Percentiles rank a stretch among this genome's conserved stretches.
These are phyloP conservation scores for Brachionus rotundiformis DNA, from an alignment of 1,140 invertebrate genomes.

Conservation along the genomic window DNA sequence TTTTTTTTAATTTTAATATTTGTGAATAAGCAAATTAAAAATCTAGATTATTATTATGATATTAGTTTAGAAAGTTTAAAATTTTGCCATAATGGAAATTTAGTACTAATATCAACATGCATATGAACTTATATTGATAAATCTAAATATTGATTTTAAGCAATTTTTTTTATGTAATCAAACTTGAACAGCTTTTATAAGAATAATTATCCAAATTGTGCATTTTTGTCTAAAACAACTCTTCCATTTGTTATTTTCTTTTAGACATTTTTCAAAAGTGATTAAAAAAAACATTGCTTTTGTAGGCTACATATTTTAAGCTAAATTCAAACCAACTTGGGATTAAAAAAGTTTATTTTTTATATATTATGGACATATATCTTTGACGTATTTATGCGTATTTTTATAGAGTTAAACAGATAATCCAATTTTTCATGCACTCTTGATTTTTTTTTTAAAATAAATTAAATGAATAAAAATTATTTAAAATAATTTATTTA, in stretches of 20 bases:
- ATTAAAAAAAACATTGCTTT: background rate
- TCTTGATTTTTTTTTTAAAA: background rate
- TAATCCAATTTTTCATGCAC: background rate
- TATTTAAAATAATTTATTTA: background rate
- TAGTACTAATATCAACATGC: background rate
- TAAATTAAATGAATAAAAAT: constrained; percentile 1
- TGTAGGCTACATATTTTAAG: background rate
- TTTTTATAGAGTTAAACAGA: background rate
- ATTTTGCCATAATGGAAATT: background rate
- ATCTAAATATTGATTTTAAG: background rate
- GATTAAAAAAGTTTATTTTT: background rate
- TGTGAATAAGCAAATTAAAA: constrained; percentile 41
- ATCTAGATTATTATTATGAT: background rate
- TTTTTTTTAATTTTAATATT: constrained; percentile 17
- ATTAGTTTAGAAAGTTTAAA: background rate
- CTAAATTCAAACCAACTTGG: background rate
- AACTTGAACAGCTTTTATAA: background rate
- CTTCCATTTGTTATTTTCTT: constrained; percentile 28
- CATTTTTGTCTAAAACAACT: background rate
- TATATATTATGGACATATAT: background rate
- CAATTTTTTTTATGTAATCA: background rate
- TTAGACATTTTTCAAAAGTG: background rate
- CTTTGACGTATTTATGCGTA: constrained; percentile 2
- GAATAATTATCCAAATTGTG: background rate
- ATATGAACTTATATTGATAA: background rate